phyloP scores from a whole-genome alignment of 2,888 invertebrate genomes.

The Amiota mariae region DNA sequence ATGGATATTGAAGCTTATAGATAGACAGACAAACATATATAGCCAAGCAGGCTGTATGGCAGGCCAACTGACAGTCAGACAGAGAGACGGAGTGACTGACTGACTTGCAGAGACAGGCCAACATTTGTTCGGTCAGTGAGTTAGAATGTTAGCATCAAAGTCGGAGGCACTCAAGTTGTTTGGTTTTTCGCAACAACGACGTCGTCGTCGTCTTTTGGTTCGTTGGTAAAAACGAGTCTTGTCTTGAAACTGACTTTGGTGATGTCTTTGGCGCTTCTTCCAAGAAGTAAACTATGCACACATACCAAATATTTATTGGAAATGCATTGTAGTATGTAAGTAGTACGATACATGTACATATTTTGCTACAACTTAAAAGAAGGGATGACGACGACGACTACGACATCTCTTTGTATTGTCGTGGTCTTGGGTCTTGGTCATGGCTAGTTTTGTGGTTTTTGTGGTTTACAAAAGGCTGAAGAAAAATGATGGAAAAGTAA shows the following conservation, averaged over 20 bases:
- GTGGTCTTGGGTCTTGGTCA: slow-evolving; percentile 3
- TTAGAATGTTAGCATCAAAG: background rate
- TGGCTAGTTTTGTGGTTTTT: slow-evolving; percentile 21
- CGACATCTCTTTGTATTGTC: background rate
- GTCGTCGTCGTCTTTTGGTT: background rate
- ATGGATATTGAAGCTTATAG: slow-evolving; percentile 66
- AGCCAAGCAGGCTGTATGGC: background rate
- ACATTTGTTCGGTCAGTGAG: background rate
- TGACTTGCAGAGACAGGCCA: background rate
- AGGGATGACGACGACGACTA: background rate
- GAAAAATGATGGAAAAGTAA: background rate
- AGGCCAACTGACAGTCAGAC: slow-evolving; percentile 40
- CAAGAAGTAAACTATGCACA: slow-evolving; percentile 15
- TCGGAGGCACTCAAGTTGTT: slow-evolving; percentile 21
- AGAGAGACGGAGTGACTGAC: slow-evolving; percentile 10
- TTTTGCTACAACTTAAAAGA: background rate
- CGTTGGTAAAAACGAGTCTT: background rate
- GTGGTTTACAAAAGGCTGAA: slow-evolving; percentile 1
- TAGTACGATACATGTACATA: no score
- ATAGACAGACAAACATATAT: slow-evolving; percentile 47
- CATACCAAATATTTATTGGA: slow-evolving; percentile 28
- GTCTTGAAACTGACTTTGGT: slow-evolving; percentile 7
- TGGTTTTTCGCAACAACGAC: background rate
- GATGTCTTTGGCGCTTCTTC: slow-evolving; percentile 6
- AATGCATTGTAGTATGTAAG: slow-evolving; percentile 20